phyloP scores from a whole-genome alignment of 2,888 invertebrate species.

The Caenorhabditis sp. region DNA sequence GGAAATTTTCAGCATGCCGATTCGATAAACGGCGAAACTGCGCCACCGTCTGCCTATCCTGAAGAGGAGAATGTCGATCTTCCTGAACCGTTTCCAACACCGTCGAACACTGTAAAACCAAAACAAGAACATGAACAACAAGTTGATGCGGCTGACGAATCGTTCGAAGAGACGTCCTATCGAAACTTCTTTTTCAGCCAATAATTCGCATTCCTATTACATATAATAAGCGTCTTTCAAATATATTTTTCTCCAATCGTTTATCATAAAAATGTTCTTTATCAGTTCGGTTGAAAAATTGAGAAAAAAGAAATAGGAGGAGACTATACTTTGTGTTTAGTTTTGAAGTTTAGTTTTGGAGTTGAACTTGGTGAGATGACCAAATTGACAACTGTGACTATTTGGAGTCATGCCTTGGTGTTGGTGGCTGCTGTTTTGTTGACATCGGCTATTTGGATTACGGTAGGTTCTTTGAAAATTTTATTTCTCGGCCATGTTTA shows the following conservation, averaged over 20 bases:
- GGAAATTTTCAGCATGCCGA: conserved; percentile 23
- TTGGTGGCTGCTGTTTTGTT: conserved; percentile 39
- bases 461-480: conserved; percentile 29
- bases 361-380: background rate
- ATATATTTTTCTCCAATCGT: too few species aligned
- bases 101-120: conserved; percentile 9
- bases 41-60: conserved; percentile 25
- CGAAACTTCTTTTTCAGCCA: conserved; percentile 33
- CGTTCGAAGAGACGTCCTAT: conserved; percentile 49
- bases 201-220: background rate
- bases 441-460: conserved; percentile 53
- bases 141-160: conserved; percentile 33
- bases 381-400: conserved; percentile 6
- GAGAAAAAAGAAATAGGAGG: too few species aligned
- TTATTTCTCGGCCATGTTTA: too few species aligned
- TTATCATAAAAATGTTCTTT: too few species aligned
- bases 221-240: background rate
- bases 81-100: background rate
- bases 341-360: background rate
- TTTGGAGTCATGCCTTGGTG: conserved; percentile 39
- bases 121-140: conserved; percentile 1
- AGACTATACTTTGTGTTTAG: background rate
- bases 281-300: background rate
- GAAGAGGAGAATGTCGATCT: conserved; percentile 14
- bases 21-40: conserved; percentile 38